Evolutionary conservation across 2,113 vertebrate species (phyloP), one percentile per base, ranked within the genome.

Genomic region (Ivindomyrus marchei): DNA sequence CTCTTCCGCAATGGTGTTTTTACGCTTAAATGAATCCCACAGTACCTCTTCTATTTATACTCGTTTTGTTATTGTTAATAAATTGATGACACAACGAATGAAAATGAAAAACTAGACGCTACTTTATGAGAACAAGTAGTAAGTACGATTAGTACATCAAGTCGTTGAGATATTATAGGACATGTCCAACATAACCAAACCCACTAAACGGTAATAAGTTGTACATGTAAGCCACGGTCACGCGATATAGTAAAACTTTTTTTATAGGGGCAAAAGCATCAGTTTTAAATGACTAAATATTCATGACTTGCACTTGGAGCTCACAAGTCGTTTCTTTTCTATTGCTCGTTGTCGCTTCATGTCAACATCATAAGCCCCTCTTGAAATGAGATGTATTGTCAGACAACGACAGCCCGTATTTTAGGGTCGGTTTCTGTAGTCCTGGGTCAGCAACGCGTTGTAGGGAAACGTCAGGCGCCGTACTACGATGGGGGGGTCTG

Each of bases 21-120:
- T 49, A 70, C 39, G 27, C 52, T 89, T 89, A 85, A 89, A 89
- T 47, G 39, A 89, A 42, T 21, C 52, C 1, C 27, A 42, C 46
- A 77, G 56, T 87, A 27, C n/a, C 10, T 52, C 9, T 50, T 62
- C 46, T 77, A n/a, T 50, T 17, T 85, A 42, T 36, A 42, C 62
- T 70, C 9, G 3, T n/a, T 58, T 36, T 85, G 80, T 47, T 31
- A 46, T 58, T 31, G 21, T 85, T 85, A 27, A 6, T 42, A 56
- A 56, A 84, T 53, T 9, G 84, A n/a, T 46, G 50, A 13, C 27
- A 58, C 24, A 52, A 89, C 70, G 50, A 85, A 89, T n/a, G 36
- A 89, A 84, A 56, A 27, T 27, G 15, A 45, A 4, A 45, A 58
- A 3, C 1, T 3, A 19, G 13, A 17, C n/a, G n/a, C 39, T 42